Conservation (phyloP, 2,888 invertebrate genomes). For the Coenonympha glycerion region DNA sequence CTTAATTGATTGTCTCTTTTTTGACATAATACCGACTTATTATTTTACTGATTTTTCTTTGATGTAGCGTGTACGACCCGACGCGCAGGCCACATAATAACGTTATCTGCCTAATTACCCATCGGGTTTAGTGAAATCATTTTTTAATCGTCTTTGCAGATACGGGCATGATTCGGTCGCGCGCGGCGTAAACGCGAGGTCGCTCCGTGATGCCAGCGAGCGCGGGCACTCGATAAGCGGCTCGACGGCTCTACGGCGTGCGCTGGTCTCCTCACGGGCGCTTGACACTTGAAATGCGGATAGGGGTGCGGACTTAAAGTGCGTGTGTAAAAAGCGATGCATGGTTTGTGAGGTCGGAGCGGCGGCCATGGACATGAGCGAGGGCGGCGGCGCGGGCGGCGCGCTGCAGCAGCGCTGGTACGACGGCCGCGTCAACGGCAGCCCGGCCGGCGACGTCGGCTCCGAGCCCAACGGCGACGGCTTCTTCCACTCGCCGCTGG, state of each 20-base stretch:
- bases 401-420: slow-evolving; percentile 75
- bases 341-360: slow-evolving; percentile 72
- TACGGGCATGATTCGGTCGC: slow-evolving; percentile 32
- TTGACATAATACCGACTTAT: slow-evolving; percentile 57
- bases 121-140: background rate
- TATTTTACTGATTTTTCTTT: slow-evolving; percentile 40
- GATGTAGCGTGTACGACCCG: slow-evolving; percentile 38
- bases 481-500: slow-evolving; percentile 75
- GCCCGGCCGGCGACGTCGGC: slow-evolving; percentile 68
- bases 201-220: slow-evolving; percentile 31
- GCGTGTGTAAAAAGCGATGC: slow-evolving; percentile 71
- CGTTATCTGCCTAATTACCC: too few relatives aligned
- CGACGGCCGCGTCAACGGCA: slow-evolving; percentile 74
- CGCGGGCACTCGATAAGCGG: slow-evolving; percentile 27
- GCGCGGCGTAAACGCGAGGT: slow-evolving; percentile 19
- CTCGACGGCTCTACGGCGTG: slow-evolving; percentile 48
- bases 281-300: slow-evolving; percentile 56
- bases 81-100: background rate
- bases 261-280: slow-evolving; percentile 43
- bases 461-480: slow-evolving; percentile 70
- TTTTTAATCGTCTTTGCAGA: slow-evolving; percentile 43
- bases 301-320: slow-evolving; percentile 65
- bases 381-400: slow-evolving; percentile 58
- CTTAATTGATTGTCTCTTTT: slow-evolving; percentile 72
- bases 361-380: slow-evolving; percentile 73